phyloP scores from a whole-genome alignment of 2,113 vertebrate genomes.

The Vulpes ferrilata region DNA sequence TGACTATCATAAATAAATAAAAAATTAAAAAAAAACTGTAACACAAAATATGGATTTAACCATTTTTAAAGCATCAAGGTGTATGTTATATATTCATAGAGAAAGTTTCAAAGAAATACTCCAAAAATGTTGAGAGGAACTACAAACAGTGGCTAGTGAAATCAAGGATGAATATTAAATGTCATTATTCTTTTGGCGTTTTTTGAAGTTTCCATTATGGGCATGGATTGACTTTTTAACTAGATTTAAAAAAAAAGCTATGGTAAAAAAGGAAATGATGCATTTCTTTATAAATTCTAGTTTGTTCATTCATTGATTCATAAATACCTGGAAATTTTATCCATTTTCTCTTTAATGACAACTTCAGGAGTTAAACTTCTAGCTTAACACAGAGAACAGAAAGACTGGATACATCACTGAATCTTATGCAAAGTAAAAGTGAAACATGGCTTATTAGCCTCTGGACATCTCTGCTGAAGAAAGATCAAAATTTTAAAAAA shows the following conservation, averaged over 20 bases:
- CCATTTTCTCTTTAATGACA: neutral
- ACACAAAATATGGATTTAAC: neutral
- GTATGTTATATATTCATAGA: neutral
- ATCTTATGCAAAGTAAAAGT: neutral
- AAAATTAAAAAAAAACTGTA: constrained; percentile 27
- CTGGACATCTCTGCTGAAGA: neutral
- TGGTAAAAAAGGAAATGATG: neutral
- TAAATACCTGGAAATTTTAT: neutral
- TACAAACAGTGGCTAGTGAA: neutral
- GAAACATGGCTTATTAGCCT: neutral
- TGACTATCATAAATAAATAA: no score
- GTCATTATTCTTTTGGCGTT: neutral
- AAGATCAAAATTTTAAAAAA: neutral
- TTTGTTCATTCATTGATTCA: neutral
- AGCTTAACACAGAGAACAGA: neutral
- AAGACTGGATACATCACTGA: neutral
- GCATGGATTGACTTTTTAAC: neutral
- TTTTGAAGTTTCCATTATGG: neutral
- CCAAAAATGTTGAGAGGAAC: neutral
- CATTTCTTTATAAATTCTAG: neutral
- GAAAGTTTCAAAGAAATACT: constrained; percentile 18
- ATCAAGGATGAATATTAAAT: constrained; percentile 13
- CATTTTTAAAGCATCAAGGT: neutral
- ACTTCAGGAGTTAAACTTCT: neutral
- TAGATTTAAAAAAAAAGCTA: neutral